These are phyloP conservation scores for Galerucella calmariensis DNA, from an alignment of 2,888 invertebrate species.

Conservation along the genomic window DNA sequence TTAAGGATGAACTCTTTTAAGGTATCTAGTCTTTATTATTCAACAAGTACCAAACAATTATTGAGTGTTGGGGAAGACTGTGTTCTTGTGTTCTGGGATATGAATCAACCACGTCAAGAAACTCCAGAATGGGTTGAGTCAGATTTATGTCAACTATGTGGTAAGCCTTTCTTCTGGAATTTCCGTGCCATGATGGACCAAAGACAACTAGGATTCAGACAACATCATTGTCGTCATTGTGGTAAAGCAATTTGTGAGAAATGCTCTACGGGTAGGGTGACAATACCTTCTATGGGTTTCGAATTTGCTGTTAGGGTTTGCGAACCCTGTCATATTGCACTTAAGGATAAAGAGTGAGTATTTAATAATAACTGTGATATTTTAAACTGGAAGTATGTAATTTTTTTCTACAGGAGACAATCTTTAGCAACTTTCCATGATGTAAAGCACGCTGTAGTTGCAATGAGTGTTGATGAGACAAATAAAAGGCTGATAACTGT, in stretches of 20 bases:
- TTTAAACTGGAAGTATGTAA: not conserved
- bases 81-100: conserved; percentile 94
- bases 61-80: conserved; percentile 93
- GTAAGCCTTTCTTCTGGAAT: conserved; percentile 99
- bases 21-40: conserved; percentile 91
- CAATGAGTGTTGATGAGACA: conserved; percentile 90
- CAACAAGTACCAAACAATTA: conserved; percentile 81
- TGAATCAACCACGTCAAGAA: conserved; percentile 88
- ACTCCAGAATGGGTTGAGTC: conserved; percentile 96
- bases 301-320: conserved; percentile 98
- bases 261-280: conserved; percentile 88
- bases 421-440: conserved; percentile 96
- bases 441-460: conserved; percentile 89
- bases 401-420: conserved; percentile 73
- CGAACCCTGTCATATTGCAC: conserved; percentile 85
- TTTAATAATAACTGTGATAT: not conserved
- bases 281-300: conserved; percentile 96
- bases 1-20: conserved; percentile 58
- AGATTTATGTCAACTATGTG: conserved; percentile 94
- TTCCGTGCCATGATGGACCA: conserved; percentile 98
- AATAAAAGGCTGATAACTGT: conserved; percentile 90
- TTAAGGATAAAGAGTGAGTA: conserved; percentile 88
- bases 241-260: conserved; percentile 95
- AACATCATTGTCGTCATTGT: conserved; percentile 93
- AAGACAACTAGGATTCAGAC: conserved; percentile 89